phyloP scores from a whole-genome alignment of 2,888 invertebrate species.

The Mythimna impura region DNA sequence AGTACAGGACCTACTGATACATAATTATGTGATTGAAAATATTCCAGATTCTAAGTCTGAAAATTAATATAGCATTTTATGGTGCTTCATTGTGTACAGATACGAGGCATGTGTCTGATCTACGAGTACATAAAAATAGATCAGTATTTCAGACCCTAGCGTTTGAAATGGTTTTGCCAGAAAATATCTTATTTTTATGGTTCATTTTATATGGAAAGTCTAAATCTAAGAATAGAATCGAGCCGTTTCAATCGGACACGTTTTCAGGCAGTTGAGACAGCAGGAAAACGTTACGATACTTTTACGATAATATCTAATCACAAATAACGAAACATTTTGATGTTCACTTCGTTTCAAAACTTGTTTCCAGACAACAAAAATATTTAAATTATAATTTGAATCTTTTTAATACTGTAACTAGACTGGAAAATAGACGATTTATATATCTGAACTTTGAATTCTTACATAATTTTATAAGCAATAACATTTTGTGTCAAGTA shows the following conservation, averaged over 20 bases:
- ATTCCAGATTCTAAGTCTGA: no score
- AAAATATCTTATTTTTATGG: neutral
- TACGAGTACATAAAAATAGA: neutral
- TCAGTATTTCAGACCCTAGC: neutral
- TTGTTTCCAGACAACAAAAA: neutral
- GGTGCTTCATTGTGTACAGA: no score
- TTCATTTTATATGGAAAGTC: no score
- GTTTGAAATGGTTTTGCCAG: neutral
- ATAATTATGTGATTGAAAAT: no score
- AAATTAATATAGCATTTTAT: neutral
- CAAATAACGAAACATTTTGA: neutral
- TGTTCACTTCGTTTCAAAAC: neutral
- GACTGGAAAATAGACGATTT: no score
- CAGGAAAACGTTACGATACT: neutral
- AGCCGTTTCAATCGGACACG: neutral
- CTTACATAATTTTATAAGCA: neutral
- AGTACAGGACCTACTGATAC: no score
- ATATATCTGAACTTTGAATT: no score
- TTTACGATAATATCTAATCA: neutral
- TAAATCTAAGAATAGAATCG: neutral
- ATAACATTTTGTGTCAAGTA: neutral
- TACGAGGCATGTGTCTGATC: neutral
- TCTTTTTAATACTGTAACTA: no score
- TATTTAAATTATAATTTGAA: neutral
- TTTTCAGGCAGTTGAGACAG: neutral